phyloP scores from a whole-genome alignment of 2,113 vertebrate genomes.

The Gallinago media region DNA sequence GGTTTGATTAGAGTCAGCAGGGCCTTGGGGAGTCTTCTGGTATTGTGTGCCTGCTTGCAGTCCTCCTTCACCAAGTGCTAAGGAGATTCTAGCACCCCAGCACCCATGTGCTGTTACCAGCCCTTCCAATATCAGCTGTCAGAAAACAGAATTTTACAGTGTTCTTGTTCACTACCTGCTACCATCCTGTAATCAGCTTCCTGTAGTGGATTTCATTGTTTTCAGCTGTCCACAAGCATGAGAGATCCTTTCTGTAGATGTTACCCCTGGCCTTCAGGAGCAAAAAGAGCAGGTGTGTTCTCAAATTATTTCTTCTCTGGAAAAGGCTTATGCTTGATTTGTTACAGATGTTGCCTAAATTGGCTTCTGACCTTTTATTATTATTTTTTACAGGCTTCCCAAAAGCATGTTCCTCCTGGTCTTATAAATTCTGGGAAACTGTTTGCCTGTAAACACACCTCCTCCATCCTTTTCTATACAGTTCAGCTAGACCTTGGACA shows the following conservation, averaged over 20 bases:
- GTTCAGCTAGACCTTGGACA: not conserved
- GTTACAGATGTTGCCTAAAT: not conserved
- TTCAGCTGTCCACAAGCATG: not conserved
- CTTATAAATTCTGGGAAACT: not conserved
- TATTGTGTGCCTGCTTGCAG: not conserved
- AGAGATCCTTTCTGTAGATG: not conserved
- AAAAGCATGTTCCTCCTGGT: not conserved
- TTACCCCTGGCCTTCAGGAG: not conserved
- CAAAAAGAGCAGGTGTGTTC: not conserved
- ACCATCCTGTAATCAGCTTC: not conserved
- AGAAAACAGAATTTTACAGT: not conserved
- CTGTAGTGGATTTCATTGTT: not conserved
- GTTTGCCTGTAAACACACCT: not conserved
- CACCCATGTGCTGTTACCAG: not conserved
- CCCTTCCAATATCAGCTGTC: not conserved
- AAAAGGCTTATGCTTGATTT: not conserved
- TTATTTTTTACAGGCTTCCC: not conserved
- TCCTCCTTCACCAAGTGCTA: not conserved
- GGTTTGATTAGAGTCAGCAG: not conserved
- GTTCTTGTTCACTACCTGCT: not conserved
- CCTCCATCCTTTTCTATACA: not conserved
- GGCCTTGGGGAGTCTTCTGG: not conserved
- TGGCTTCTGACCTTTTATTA: conserved; percentile 1
- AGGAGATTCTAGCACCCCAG: not conserved
- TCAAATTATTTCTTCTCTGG: conserved; percentile 7